These are phyloP conservation scores for Bradypodion ventrale DNA, from an alignment of 2,797 vertebrate species.

Conservation along the genomic window DNA sequence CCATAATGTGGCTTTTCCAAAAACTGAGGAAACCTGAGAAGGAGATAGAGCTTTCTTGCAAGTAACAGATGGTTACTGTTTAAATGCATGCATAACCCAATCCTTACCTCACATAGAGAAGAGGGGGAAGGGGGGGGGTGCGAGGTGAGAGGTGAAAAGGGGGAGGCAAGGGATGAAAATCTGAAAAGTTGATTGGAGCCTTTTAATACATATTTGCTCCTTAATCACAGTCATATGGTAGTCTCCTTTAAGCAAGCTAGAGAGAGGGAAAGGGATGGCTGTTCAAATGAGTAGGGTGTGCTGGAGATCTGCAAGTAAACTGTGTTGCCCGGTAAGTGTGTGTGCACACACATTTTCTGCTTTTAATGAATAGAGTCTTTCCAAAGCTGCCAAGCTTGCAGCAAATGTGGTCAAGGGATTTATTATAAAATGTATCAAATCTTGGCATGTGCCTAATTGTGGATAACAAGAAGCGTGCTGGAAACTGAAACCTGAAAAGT, in stretches of 20 bases:
- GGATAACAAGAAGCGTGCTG: constrained; percentile 76
- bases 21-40: constrained; percentile 73
- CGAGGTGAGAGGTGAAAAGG: constrained; percentile 48
- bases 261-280: constrained; percentile 53
- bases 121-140: constrained; percentile 19
- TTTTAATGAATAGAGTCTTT: constrained; percentile 80
- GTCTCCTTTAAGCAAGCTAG: constrained; percentile 60
- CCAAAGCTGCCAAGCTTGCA: constrained; percentile 78
- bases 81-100: constrained; percentile 59
- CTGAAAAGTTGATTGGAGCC: constrained; percentile 67
- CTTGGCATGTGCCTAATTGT: constrained; percentile 80
- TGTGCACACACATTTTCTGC: constrained; percentile 56
- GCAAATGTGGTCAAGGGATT: constrained; percentile 80
- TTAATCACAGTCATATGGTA: constrained; percentile 76
- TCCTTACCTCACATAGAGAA: constrained; percentile 53
- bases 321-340: constrained; percentile 68
- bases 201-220: constrained; percentile 59
- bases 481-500: constrained; percentile 74
- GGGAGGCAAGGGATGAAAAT: constrained; percentile 58
- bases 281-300: constrained; percentile 75
- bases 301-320: constrained; percentile 73
- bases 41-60: constrained; percentile 63
- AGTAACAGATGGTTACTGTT: constrained; percentile 81
- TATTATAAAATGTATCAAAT: constrained; percentile 79
- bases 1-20: constrained; percentile 24